Conservation (phyloP, 1,140 invertebrate species). For the Zaprionus tsacasi region DNA sequence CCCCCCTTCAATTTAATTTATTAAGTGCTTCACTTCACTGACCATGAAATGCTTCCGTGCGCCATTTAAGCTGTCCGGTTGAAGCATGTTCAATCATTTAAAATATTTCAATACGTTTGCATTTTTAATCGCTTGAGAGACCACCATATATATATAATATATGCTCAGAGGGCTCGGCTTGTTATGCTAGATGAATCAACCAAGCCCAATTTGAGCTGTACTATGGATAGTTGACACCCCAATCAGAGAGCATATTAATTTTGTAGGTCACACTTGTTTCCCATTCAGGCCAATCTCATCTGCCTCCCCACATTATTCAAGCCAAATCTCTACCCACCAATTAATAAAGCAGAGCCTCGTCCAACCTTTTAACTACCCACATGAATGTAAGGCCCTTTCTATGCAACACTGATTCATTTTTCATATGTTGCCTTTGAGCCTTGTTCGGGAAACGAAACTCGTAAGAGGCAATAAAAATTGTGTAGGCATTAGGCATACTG, state of each 20-base stretch:
- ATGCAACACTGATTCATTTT: slow-evolving; percentile 49
- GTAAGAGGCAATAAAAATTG: slow-evolving; percentile 49
- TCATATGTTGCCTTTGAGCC: slow-evolving; percentile 27
- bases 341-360: slow-evolving; percentile 48
- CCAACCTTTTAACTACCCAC: neutral
- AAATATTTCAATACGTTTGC: neutral
- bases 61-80: neutral
- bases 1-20: slow-evolving; percentile 6
- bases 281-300: neutral
- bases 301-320: neutral
- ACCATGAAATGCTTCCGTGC: neutral
- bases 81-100: neutral
- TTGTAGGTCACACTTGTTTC: neutral
- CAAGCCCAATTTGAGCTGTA: neutral
- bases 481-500: slow-evolving; percentile 25
- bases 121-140: neutral
- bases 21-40: neutral
- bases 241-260: slow-evolving; percentile 1
- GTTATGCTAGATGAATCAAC: neutral
- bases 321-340: slow-evolving; percentile 20
- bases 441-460: slow-evolving; percentile 25
- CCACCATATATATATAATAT: neutral
- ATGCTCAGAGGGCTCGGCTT: neutral
- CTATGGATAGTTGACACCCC: neutral
- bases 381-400: slow-evolving; percentile 9